Conservation (phyloP, 2,113 vertebrate species). For the Hippolais icterina region DNA sequence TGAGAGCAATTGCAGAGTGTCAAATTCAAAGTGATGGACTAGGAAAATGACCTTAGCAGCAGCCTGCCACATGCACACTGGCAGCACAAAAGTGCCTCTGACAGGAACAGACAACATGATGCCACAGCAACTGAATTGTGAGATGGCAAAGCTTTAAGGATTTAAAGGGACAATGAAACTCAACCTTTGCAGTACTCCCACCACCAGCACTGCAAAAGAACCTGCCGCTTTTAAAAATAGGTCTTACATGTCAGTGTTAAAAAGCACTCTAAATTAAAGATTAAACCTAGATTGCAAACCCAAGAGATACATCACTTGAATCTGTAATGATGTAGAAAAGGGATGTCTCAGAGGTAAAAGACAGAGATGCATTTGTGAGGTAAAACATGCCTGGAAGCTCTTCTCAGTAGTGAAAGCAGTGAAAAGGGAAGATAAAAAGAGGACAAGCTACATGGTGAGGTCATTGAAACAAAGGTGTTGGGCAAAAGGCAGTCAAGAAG, state of each 20-base stretch:
- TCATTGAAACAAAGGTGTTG: not conserved
- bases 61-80: not conserved
- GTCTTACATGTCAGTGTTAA: not conserved
- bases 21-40: constrained; percentile 16
- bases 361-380: not conserved
- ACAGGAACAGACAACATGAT: not conserved
- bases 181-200: not conserved
- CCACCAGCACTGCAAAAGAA: not conserved
- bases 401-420: not conserved
- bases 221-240: not conserved
- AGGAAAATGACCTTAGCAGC: constrained; percentile 1
- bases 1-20: not conserved
- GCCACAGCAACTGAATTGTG: not conserved
- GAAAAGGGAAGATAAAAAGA: not conserved
- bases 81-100: not conserved
- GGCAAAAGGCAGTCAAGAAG: not conserved
- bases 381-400: not conserved
- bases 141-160: not conserved
- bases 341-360: not conserved
- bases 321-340: not conserved
- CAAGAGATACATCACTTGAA: not conserved
- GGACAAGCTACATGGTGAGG: not conserved
- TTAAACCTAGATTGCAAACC: not conserved
- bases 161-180: not conserved
- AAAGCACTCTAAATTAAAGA: not conserved